Conservation (phyloP, 1,140 invertebrate species). For the Drosophila guanche region DNA sequence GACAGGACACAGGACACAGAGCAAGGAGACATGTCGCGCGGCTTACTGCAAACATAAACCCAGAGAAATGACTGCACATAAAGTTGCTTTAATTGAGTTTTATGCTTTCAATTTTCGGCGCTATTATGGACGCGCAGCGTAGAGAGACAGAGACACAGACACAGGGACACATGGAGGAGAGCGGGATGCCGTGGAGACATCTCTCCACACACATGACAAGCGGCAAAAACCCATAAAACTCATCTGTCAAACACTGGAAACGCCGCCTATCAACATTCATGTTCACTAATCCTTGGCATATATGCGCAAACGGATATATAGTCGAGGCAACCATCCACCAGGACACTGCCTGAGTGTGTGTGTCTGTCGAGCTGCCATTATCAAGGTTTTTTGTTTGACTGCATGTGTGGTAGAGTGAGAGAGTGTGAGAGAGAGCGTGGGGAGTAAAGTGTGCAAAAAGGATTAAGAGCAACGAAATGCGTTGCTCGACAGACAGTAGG, state of each 20-base stretch:
- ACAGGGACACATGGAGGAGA: conserved; percentile 6
- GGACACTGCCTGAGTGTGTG: conserved; percentile 11
- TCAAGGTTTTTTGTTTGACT: conserved; percentile 73
- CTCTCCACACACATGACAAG: conserved; percentile 47
- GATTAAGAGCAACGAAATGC: conserved; percentile 71
- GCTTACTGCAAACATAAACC: conserved; percentile 71
- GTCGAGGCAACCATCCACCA: not conserved
- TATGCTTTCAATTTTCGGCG: conserved; percentile 74
- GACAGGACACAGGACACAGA: conserved; percentile 11
- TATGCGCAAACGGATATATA: conserved; percentile 77
- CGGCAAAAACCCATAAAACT: conserved; percentile 72
- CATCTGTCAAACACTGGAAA: conserved; percentile 75
- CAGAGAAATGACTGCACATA: conserved; percentile 72
- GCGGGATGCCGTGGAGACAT: conserved; percentile 2
- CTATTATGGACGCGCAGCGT: conserved; percentile 61
- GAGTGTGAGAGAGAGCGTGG: not conserved
- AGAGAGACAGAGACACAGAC: conserved; percentile 23
- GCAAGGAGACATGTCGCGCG: conserved; percentile 47
- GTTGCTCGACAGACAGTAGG: conserved; percentile 46
- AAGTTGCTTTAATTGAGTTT: conserved; percentile 76
- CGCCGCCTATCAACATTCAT: conserved; percentile 75
- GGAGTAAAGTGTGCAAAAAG: conserved; percentile 57
- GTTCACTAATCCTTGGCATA: conserved; percentile 76
- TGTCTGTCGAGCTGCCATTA: conserved; percentile 60
- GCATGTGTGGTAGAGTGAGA: conserved; percentile 21